These are phyloP conservation scores for Phaonia tiefii DNA, from an alignment of 2,888 invertebrate species.

Conservation along the genomic window DNA sequence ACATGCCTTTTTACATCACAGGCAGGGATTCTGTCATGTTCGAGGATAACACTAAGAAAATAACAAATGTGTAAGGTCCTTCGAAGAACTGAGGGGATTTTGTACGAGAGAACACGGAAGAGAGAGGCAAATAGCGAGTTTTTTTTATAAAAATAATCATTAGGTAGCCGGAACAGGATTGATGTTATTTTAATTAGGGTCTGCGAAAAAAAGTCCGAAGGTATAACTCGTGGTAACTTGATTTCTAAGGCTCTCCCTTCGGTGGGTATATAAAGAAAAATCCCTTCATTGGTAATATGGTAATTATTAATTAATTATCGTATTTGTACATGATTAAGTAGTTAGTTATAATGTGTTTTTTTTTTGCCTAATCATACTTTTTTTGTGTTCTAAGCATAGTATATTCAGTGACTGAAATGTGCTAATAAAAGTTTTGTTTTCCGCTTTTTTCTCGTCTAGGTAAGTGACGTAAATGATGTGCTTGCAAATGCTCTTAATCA, in stretches of 20 bases:
- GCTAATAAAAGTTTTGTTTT: too few relatives aligned
- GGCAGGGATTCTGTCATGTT: background rate
- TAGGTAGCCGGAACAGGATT: constrained; percentile 35
- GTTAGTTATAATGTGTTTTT: background rate
- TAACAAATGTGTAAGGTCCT: too few relatives aligned
- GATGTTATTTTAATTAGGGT: constrained; percentile 47
- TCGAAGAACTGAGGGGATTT: too few relatives aligned
- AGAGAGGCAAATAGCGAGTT: background rate
- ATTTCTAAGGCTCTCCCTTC: too few relatives aligned
- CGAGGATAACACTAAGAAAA: background rate
- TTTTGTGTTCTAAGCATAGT: too few relatives aligned
- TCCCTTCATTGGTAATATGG: background rate
- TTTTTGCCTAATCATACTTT: constrained; percentile 23
- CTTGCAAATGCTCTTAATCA: constrained; percentile 77
- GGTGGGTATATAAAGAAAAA: too few relatives aligned
- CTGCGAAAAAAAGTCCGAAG: constrained; percentile 15
- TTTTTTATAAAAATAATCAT: constrained; percentile 19
- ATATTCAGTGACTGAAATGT: too few relatives aligned
- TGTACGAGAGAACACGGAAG: too few relatives aligned
- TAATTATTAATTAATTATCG: constrained; percentile 25
- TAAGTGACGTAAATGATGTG: constrained; percentile 75
- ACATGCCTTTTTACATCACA: background rate
- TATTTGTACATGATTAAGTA: constrained; percentile 21
- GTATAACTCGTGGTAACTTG: too few relatives aligned
- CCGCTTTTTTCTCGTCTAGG: constrained; percentile 70